Base-by-base conservation (phyloP, 1,140 invertebrate genomes). In the Saccostrea glomerata region DNA sequence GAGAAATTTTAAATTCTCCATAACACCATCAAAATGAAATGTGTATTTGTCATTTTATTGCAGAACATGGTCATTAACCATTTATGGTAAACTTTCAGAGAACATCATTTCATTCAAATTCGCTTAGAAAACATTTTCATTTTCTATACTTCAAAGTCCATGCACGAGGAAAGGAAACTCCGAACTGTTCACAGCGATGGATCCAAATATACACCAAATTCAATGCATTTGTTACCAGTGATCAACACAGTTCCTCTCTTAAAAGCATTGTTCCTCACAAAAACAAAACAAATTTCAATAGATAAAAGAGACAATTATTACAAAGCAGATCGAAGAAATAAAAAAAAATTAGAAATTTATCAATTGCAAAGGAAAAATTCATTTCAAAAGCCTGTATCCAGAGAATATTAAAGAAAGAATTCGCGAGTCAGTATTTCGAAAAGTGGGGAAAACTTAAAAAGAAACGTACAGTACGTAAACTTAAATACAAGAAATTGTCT, bases 401-500 rank as follows among this genome's bases (percentile, higher is more conserved):
- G 9, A 88, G 70, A 85, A 88, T 2, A 36, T 88, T 15, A 9
- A 12, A 12, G 70, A 73, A 70, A 47, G 87, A 17, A 23, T 88
- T 25, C 56, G n/a, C 20, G 60, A 88, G 13, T 88, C 87, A n/a
- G 87, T 85, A 36, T 36, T 83, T 60, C 84, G 87, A 88, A 88
- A 73, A 17, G n/a, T 85, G 5, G 58, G 60, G 17, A 25, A 85
- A 23, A 88, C 56, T 63, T 25, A 7, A 30, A 7, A 30, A 85
- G n/a, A 88, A 17, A 87, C 56, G 55, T 54, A 47, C 56, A 5
- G 0, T 20, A 30, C 15, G 58, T n/a, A 70, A 23, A 36, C 7
- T 87, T 17, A 58, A 87, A 13, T 87, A 87, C 36, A 87, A 87
- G 63, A 87, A 84, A 70, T 82, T 84, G 25, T 12, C 17, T 23